Evolutionary conservation across 2,113 vertebrate genomes (phyloP).

Genomic region (Mus spicilegus): DNA sequence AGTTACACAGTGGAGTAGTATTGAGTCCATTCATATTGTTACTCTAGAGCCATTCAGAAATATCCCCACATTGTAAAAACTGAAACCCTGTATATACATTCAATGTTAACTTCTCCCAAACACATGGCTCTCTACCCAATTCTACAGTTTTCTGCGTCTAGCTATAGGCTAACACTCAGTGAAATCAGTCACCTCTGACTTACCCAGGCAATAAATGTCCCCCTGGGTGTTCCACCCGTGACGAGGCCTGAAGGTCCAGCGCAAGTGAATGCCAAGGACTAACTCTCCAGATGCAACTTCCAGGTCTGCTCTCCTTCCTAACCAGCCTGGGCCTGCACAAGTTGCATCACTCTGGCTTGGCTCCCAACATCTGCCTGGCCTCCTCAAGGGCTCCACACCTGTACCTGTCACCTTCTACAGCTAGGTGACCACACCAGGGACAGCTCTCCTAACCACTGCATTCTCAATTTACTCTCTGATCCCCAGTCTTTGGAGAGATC

Average conservation of each 20-base stretch:
- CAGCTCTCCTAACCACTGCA: not conserved
- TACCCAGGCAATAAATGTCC: not conserved
- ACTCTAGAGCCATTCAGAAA: not conserved
- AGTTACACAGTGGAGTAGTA: not conserved
- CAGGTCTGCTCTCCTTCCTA: not conserved
- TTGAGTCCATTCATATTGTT: not conserved
- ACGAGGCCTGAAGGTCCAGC: not conserved
- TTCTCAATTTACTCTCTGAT: not conserved
- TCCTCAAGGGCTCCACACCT: not conserved
- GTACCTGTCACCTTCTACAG: not conserved
- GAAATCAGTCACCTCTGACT: not conserved
- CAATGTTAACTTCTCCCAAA: not conserved
- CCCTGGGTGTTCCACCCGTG: accelerated
- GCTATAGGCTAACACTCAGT: not conserved
- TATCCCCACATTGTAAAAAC: not conserved
- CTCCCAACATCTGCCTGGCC: not conserved
- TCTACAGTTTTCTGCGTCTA: not conserved
- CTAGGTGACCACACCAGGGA: not conserved
- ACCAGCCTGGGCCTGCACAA: not conserved
- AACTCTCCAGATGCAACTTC: not conserved
- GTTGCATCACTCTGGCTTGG: too few relatives aligned
- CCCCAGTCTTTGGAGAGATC: not conserved
- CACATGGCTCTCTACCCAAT: not conserved
- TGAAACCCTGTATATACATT: not conserved
- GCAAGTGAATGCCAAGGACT: not conserved